Conservation (phyloP, 2,797 vertebrate genomes). For the Coendou prehensilis region DNA sequence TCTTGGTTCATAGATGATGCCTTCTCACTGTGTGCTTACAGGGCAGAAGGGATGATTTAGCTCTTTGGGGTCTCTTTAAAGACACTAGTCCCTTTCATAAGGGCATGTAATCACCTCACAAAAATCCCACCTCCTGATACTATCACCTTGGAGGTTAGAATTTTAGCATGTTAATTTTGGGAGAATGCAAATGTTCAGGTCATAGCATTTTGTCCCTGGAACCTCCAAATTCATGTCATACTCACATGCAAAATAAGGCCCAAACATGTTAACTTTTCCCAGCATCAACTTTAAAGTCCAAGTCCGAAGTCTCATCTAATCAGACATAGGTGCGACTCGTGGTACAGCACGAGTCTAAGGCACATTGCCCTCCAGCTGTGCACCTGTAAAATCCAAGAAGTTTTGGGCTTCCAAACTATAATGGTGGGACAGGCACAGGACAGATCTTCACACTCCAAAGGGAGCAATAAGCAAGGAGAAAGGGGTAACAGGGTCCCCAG, state of each 20-base stretch:
- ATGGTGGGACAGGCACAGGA: background rate
- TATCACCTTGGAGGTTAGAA: background rate
- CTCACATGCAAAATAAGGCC: background rate
- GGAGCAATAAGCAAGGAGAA: background rate
- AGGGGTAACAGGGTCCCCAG: background rate
- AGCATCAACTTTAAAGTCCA: background rate
- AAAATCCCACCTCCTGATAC: background rate
- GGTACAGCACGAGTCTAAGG: background rate
- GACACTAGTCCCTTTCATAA: background rate
- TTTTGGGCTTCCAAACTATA: background rate
- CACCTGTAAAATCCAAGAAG: background rate
- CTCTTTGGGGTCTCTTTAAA: background rate
- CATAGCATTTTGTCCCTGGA: background rate
- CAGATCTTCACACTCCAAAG: background rate
- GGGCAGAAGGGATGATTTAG: background rate
- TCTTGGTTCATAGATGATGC: background rate
- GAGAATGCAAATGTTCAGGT: background rate
- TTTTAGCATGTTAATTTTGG: background rate
- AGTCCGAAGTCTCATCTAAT: background rate
- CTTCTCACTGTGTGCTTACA: background rate
- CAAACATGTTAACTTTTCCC: background rate
- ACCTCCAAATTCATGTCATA: background rate
- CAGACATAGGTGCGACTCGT: background rate
- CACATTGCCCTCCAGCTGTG: background rate
- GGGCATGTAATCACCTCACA: background rate